phyloP scores from a whole-genome alignment of 2,797 vertebrate species.

The Crenichthys baileyi region DNA sequence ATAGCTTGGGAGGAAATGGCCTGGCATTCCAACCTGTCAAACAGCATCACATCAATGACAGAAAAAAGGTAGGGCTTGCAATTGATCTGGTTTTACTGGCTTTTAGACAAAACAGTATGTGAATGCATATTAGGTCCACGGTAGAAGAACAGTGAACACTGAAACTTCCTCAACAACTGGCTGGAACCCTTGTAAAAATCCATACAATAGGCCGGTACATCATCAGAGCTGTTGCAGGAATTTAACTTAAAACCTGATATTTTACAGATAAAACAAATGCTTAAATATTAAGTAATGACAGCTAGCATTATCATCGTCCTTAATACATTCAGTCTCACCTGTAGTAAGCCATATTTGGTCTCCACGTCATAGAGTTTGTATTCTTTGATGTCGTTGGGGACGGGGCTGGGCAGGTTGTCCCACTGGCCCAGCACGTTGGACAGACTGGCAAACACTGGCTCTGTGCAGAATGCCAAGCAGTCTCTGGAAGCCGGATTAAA shows the following conservation, averaged over 20 bases:
- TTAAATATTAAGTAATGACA: not conserved
- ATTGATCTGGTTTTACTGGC: slow-evolving; percentile 42
- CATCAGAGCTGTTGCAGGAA: not conserved
- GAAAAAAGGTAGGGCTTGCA: slow-evolving; percentile 3
- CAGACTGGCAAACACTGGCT: slow-evolving; percentile 97
- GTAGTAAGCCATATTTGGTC: slow-evolving; percentile 95
- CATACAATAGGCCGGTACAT: not conserved
- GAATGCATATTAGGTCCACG: not conserved
- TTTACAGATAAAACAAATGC: not conserved
- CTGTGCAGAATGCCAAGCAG: slow-evolving; percentile 97
- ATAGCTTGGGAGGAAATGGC: not conserved
- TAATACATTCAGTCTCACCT: slow-evolving; percentile 80
- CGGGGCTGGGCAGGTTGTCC: slow-evolving; percentile 93
- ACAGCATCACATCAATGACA: slow-evolving; percentile 1
- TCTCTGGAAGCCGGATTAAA: slow-evolving; percentile 81
- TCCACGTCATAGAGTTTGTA: slow-evolving; percentile 98
- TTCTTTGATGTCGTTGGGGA: slow-evolving; percentile 94
- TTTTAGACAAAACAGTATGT: slow-evolving; percentile 2
- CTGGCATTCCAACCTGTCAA: not conserved
- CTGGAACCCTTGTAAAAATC: not conserved
- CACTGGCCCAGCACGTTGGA: slow-evolving; percentile 95
- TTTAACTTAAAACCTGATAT: not conserved
- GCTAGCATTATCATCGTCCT: not conserved
- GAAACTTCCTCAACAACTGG: slow-evolving; percentile 17
- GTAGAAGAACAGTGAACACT: not conserved